A percentile compares a stretch with the other conserved stretches of the same genome.
Conservation (phyloP, 1,140 invertebrate genomes). For the Lasioglossum albipes region DNA sequence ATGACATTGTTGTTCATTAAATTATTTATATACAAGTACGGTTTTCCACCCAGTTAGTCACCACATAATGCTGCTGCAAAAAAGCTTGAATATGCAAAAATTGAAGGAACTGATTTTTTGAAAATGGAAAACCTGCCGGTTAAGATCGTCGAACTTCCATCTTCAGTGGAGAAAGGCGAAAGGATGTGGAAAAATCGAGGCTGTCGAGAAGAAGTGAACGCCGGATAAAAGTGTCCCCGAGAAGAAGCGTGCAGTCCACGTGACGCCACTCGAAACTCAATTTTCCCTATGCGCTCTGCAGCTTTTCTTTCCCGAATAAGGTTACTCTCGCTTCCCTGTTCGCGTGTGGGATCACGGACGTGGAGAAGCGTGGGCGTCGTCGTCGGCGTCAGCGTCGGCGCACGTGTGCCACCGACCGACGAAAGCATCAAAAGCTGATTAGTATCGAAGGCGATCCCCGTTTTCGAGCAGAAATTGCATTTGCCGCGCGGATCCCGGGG, state of each 20-base stretch:
- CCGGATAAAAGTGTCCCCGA: conserved; percentile 12
- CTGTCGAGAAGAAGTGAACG: background rate
- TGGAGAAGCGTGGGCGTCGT: background rate
- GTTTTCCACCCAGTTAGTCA: too few species aligned
- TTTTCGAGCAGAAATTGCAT: conserved; percentile 2
- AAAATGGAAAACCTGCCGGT: conserved; percentile 23
- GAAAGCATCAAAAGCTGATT: conserved; percentile 1
- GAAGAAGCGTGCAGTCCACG: conserved; percentile 19
- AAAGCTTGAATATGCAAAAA: too few species aligned
- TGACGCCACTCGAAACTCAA: conserved; percentile 55
- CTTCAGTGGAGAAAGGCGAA: background rate
- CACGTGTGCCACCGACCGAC: too few species aligned
- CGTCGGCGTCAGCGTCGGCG: background rate
- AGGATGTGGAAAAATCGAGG: background rate
- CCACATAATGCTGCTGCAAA: too few species aligned
- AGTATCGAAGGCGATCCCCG: background rate
- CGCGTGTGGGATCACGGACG: background rate
- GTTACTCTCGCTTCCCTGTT: conserved; percentile 28
- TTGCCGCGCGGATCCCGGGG: background rate
- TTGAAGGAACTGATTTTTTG: too few species aligned
- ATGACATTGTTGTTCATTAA: too few species aligned
- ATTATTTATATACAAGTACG: too few species aligned
- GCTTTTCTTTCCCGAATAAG: conserved; percentile 44
- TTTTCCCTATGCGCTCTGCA: conserved; percentile 51
- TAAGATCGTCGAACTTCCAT: conserved; percentile 36